Evolutionary conservation across 2,888 invertebrate genomes (phyloP), one percentile per base, ranked within the genome.

Genomic region (Macrosiphum euphorbiae): DNA sequence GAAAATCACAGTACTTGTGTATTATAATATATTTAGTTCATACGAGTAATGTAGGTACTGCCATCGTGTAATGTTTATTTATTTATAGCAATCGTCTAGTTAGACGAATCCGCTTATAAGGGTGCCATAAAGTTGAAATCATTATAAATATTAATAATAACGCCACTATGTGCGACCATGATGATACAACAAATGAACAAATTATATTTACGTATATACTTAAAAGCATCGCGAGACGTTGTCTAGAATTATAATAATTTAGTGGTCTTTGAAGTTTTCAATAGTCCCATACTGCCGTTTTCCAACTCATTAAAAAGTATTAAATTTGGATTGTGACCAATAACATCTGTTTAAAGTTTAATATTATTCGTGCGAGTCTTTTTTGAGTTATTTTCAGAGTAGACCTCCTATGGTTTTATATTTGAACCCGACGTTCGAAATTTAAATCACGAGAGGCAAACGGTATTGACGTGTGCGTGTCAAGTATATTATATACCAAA

Each of bases 291-390:
- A 52, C 35, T n/a, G 28, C 52, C n/a, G 86, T 67, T 78, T 67
- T 67, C n/a, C 88, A 50, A 88, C 88, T 92, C 92, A 88, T 92
- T 92, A 92, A 92, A 92, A 89, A 84, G 35, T 90, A 85, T 90
- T 85, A 86, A 94, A 88, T 94, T 94, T 94, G 94, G 94, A 94
- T 47, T 86, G 61, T 94, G 85, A 94, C 94, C 94, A 94, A 92
- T 92, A 92, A 89, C 92, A 93, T 93, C 92, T 93, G 92, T 94
- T 94, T 90, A 94, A 90, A 90, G 90, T 90, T 90, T 94, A 90
- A 90, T 90, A 92, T 78, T 52, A 67, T 92, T 67, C 88, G 88
- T 78, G 13, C 87, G 67, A 67, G 67, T 61, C n/a, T 78, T 78
- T 41, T 84, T 44, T 50, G 16, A 87, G 92, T 61, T 92, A 92